Evolutionary conservation across 2,113 vertebrate species (phyloP), one percentile per base, ranked within the genome.

Genomic region (Melozone crissalis): DNA sequence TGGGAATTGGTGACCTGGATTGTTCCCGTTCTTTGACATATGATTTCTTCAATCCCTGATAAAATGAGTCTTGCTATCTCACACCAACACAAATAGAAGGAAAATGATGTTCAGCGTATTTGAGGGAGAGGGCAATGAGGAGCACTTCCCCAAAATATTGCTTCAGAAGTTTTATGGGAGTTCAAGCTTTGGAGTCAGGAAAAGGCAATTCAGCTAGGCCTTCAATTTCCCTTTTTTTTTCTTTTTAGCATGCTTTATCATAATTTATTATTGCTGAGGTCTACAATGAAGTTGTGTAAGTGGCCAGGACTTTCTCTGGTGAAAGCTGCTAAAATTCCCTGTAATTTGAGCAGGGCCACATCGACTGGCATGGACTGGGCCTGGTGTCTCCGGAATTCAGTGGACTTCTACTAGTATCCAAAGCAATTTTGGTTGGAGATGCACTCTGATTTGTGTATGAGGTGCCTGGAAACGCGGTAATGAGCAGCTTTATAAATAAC

Each of bases 401-500:
- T 76, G 76, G 58, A 89, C 30, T 46, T 87, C 55, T n/a, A 65
- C 62, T 92, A 13, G 13, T 44, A 84, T 75, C 83, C 58, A 35
- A 75, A 96, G 61, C 35, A 74, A 4, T 87, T 93, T 75, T 90
- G 69, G 73, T 88, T 79, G 80, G 78, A 72, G 94, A 92, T 96
- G 92, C 43, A 35, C 79, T 93, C 68, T 33, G 65, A 68, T 88
- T 91, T 87, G 85, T 90, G 84, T 68, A 81, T 82, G 82, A 92
- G 83, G 84, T 73, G 92, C 90, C 54, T 89, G 90, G 90, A 86
- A 89, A 90, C 69, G 2, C 84, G 46, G 83, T 77, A 93, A 75
- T 81, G 90, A 94, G 76, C 76, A 90, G 90, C 73, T 96, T 96
- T 90, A 95, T 89, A 95, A 96, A 94, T 92, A 93, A 93, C 85